Evolutionary conservation across 2,888 invertebrate genomes (phyloP).

Genomic region (Nasonovia ribisnigri): DNA sequence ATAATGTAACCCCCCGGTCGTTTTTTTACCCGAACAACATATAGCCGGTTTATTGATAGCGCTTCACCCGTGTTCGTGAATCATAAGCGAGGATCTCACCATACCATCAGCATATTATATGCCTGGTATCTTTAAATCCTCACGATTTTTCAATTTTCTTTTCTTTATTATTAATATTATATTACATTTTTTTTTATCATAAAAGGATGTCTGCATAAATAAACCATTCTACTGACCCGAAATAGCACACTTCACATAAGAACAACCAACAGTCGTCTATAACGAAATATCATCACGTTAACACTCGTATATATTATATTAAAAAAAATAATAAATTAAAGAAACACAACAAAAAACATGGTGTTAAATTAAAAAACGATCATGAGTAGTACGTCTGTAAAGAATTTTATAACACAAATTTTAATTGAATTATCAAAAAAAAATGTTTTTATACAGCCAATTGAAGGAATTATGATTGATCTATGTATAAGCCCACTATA

Average conservation of each 20-base stretch:
- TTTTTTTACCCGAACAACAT: slow-evolving; percentile 33
- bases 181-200: slow-evolving; percentile 18
- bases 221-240: neutral
- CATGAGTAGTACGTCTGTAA: neutral
- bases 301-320: neutral
- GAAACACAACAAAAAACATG: neutral
- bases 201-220: slow-evolving; percentile 43
- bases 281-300: neutral
- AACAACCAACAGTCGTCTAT: neutral
- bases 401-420: neutral
- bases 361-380: slow-evolving; percentile 26
- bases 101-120: slow-evolving; percentile 28
- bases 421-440: neutral
- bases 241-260: neutral
- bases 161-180: slow-evolving; percentile 42
- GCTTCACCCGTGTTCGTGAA: slow-evolving; percentile 60
- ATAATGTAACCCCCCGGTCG: slow-evolving; percentile 43
- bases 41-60: slow-evolving; percentile 46
- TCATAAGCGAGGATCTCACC: slow-evolving; percentile 61
- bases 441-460: neutral
- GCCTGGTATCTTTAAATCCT: slow-evolving; percentile 59
- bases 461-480: neutral
- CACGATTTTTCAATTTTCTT: slow-evolving; percentile 64
- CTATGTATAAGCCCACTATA: neutral
- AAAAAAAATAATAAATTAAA: neutral